A percentile compares a stretch with the other conserved stretches of the same genome.
These are phyloP conservation scores for Sipha maydis DNA, from an alignment of 2,888 invertebrate genomes.

Conservation along the genomic window DNA sequence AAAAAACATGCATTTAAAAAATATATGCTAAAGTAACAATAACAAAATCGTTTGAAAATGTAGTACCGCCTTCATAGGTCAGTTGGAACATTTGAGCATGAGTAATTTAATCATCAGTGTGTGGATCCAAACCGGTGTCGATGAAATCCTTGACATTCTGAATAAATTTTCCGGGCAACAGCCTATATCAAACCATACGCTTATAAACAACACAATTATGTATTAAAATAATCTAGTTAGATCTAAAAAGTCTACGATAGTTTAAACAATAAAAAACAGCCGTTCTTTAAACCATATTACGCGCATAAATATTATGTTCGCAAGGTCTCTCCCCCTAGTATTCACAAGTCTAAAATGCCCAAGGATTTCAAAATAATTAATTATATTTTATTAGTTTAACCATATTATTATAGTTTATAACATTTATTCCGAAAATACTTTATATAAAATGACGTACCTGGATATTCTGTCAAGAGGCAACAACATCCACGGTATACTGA, in stretches of 20 bases:
- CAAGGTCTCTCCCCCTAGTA: neutral
- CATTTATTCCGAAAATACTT: neutral
- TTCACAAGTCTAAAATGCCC: neutral
- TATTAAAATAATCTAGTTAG: no score
- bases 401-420: neutral
- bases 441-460: constrained; percentile 62
- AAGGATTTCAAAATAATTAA: neutral
- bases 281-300: no score
- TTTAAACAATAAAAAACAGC: no score
- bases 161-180: constrained; percentile 71
- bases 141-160: constrained; percentile 73
- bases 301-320: no score
- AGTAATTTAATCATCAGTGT: constrained; percentile 58
- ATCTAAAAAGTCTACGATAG: no score
- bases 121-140: constrained; percentile 73
- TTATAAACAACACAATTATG: neutral
- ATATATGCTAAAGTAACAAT: neutral
- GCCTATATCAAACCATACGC: constrained; percentile 68
- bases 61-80: neutral
- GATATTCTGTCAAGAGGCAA: constrained; percentile 69
- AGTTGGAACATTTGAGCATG: neutral
- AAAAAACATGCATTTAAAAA: neutral
- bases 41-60: constrained; percentile 11
- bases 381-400: neutral
- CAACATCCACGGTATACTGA: constrained; percentile 75